A percentile compares a stretch with the other conserved stretches of the same genome.
phyloP scores from a whole-genome alignment of 1,140 invertebrate genomes.

The Magallana ariakensis region DNA sequence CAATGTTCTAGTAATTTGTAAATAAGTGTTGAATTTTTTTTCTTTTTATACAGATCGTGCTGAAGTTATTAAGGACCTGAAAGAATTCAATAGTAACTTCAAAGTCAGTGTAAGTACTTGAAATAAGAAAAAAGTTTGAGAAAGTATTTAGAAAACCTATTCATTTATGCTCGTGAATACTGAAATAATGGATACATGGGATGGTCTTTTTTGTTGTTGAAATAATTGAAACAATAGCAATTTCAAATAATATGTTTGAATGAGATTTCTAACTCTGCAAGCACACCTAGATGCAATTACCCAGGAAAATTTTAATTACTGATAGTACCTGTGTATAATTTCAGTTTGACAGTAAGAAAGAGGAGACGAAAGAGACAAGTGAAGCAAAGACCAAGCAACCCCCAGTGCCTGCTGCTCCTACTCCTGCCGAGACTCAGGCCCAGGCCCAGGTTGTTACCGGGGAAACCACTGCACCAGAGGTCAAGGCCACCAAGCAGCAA shows the following conservation, averaged over 20 bases:
- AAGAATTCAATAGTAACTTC: conserved; percentile 48
- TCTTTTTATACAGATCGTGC: conserved; percentile 36
- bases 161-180: neutral
- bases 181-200: too few relatives aligned
- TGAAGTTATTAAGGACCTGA: conserved; percentile 41
- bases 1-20: too few relatives aligned
- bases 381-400: neutral
- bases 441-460: neutral
- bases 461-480: neutral
- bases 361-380: neutral
- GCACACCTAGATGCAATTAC: too few relatives aligned
- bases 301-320: too few relatives aligned
- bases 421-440: neutral
- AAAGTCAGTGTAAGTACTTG: conserved; percentile 40
- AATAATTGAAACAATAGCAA: too few relatives aligned
- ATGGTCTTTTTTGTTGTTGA: too few relatives aligned
- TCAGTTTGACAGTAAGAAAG: conserved; percentile 16
- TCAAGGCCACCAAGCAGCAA: neutral
- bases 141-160: neutral
- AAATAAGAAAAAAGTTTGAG: neutral
- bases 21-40: neutral
- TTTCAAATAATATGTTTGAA: too few relatives aligned
- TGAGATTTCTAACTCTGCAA: too few relatives aligned
- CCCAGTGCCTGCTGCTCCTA: neutral
- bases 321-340: too few relatives aligned